phyloP scores from a whole-genome alignment of 2,888 invertebrate species.

The Plebejus anna region DNA sequence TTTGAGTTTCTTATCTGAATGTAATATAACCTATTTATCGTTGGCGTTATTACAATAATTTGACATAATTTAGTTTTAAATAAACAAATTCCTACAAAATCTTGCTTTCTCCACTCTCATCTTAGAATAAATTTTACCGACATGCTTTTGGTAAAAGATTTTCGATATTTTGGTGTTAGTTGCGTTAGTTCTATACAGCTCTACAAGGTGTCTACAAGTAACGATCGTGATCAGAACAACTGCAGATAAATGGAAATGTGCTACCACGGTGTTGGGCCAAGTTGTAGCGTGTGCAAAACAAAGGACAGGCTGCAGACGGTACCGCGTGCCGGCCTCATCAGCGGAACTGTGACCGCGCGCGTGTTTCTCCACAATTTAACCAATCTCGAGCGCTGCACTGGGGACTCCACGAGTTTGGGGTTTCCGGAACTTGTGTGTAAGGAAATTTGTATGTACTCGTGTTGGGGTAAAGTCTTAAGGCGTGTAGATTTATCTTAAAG shows the following conservation, averaged over 20 bases:
- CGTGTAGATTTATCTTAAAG: too few species aligned
- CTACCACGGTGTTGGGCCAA: slow-evolving; percentile 7
- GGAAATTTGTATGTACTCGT: background rate
- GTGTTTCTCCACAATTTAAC: slow-evolving; percentile 67
- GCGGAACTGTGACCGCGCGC: slow-evolving; percentile 53
- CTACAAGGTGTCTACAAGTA: background rate
- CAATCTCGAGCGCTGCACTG: slow-evolving; percentile 48
- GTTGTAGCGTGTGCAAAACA: slow-evolving; percentile 26
- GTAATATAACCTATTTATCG: too few species aligned
- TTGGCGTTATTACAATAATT: too few species aligned
- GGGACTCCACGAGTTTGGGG: slow-evolving; percentile 34
- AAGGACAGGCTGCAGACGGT: slow-evolving; percentile 31
- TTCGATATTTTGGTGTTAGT: too few species aligned
- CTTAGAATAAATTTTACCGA: too few species aligned
- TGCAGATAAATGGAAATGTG: background rate
- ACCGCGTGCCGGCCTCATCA: slow-evolving; percentile 29
- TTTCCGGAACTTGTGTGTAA: background rate
- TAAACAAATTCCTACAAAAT: too few species aligned
- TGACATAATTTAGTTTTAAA: too few species aligned
- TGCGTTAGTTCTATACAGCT: background rate
- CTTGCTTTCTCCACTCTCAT: too few species aligned
- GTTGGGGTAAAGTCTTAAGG: too few species aligned
- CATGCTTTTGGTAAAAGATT: too few species aligned
- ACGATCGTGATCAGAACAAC: background rate
- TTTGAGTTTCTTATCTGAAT: too few species aligned